Conservation (phyloP, 2,113 vertebrate genomes). For the Bothrops jararaca region DNA sequence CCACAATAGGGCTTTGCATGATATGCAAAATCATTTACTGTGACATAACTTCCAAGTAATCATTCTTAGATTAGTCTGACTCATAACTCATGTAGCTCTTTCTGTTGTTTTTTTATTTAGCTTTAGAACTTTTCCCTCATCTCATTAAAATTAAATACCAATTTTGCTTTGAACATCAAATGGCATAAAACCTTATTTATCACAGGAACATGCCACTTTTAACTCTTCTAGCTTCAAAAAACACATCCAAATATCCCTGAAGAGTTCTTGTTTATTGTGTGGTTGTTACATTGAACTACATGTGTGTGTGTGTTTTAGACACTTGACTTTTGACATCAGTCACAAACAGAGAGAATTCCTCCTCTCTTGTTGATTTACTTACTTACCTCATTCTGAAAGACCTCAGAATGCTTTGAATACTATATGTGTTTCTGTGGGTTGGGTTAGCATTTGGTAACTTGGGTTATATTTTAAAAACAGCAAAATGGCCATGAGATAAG, state of each 20-base stretch:
- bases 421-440: conserved; percentile 42
- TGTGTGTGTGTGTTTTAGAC: conserved; percentile 35
- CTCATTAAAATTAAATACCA: neutral
- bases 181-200: neutral
- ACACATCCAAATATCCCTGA: neutral
- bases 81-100: neutral
- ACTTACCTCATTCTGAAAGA: conserved; percentile 42
- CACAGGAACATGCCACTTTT: neutral
- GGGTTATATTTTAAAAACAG: conserved; percentile 49
- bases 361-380: conserved; percentile 31
- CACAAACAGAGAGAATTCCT: conserved; percentile 46
- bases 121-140: neutral
- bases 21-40: neutral
- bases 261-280: conserved; percentile 39
- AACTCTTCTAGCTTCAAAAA: neutral
- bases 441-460: conserved; percentile 41
- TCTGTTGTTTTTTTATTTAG: conserved; percentile 2
- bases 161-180: conserved; percentile 25
- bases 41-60: neutral
- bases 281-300: conserved; percentile 46
- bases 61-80: neutral
- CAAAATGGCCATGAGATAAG: conserved; percentile 44
- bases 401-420: conserved; percentile 21
- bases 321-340: conserved; percentile 56
- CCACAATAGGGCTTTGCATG: neutral